phyloP scores from a whole-genome alignment of 2,797 vertebrate genomes.

The Neosalanx taihuensis region DNA sequence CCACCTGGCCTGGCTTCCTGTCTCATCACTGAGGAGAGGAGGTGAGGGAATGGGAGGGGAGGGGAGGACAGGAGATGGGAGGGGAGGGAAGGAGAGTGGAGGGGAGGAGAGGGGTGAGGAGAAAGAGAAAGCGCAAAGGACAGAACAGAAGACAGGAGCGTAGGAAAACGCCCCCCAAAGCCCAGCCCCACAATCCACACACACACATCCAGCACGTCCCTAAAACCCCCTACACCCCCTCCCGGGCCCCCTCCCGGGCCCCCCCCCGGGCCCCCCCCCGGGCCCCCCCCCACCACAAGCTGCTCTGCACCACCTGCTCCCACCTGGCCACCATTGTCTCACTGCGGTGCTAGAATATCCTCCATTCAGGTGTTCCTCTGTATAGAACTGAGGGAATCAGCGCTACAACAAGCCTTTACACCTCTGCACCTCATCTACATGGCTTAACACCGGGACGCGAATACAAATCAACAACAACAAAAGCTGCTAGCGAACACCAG shows the following conservation, averaged over 20 bases:
- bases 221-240: not conserved
- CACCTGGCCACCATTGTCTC: not conserved
- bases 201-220: not conserved
- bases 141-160: not conserved
- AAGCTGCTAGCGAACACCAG: slow-evolving; percentile 17
- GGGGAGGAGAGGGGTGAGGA: too few species aligned
- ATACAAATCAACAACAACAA: slow-evolving; percentile 46
- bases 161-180: too few species aligned
- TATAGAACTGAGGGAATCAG: slow-evolving; percentile 47
- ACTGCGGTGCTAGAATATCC: too few species aligned
- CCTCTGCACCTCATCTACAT: slow-evolving; percentile 43
- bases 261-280: too few species aligned
- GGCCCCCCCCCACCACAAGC: not conserved
- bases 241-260: too few species aligned
- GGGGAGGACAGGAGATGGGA: too few species aligned
- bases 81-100: too few species aligned
- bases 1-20: too few species aligned
- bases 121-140: not conserved
- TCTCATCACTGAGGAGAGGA: too few species aligned
- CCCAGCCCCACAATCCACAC: not conserved
- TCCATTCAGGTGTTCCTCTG: slow-evolving; percentile 8
- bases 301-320: not conserved
- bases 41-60: too few species aligned
- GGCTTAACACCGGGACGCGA: slow-evolving; percentile 38
- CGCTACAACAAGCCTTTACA: slow-evolving; percentile 22